phyloP scores from a whole-genome alignment of 2,113 vertebrate species.

The Brienomyrus brachyistius region DNA sequence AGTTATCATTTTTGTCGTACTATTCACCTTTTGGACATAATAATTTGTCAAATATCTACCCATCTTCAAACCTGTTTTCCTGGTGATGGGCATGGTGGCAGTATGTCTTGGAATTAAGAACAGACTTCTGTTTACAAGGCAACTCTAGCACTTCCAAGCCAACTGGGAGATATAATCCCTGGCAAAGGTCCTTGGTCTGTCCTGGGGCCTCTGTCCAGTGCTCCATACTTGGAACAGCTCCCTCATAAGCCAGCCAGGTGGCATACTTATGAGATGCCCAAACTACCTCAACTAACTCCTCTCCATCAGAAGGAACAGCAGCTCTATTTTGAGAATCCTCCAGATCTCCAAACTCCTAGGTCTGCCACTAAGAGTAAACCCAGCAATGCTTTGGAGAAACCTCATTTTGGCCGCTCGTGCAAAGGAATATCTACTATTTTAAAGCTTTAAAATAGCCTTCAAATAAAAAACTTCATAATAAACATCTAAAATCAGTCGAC shows the following conservation, averaged over 20 bases:
- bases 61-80: neutral
- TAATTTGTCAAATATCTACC: neutral
- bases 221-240: neutral
- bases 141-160: neutral
- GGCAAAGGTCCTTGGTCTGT: neutral
- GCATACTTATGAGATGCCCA: neutral
- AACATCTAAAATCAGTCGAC: neutral
- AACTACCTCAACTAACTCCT: neutral
- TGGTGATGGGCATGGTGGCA: neutral
- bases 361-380: neutral
- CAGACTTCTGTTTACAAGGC: neutral
- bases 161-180: neutral
- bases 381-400: neutral
- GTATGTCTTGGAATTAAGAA: neutral
- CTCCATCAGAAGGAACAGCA: neutral
- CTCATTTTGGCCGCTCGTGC: neutral
- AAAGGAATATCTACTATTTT: neutral
- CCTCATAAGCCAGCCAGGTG: neutral
- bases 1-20: neutral
- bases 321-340: neutral
- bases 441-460: neutral
- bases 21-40: neutral
- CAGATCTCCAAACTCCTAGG: neutral
- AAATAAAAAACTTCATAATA: neutral
- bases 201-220: neutral